Percentiles rank a stretch among this genome's conserved stretches.
Conservation (phyloP, 1,140 invertebrate species). For the Drosophila quadrilineata region DNA sequence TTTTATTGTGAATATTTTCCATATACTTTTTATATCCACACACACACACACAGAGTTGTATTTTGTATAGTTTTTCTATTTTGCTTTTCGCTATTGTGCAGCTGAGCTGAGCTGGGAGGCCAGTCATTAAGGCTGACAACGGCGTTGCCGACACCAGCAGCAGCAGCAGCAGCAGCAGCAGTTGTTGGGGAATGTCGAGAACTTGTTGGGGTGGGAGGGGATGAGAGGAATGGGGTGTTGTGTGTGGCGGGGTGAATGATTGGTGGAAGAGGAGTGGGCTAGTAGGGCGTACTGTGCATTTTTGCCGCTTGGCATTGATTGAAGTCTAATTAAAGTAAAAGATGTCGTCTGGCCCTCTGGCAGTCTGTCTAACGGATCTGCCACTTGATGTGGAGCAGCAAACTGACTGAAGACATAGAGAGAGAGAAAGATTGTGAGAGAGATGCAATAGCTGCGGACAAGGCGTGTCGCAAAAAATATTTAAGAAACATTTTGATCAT, state of each 20-base stretch:
- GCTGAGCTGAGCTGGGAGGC: conserved; percentile 13
- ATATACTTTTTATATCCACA: too few species aligned
- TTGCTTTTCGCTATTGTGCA: conserved; percentile 26
- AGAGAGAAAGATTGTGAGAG: too few species aligned
- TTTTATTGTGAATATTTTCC: conserved; percentile 1
- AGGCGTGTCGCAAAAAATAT: conserved; percentile 48
- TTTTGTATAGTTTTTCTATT: not conserved
- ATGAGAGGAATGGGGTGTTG: not conserved
- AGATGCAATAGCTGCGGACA: conserved; percentile 9
- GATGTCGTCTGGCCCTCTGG: conserved; percentile 16
- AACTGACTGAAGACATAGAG: too few species aligned
- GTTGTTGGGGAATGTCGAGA: not conserved
- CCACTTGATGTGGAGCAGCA: conserved; percentile 48
- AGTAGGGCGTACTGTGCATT: conserved; percentile 53
- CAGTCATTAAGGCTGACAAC: conserved; percentile 37
- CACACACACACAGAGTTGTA: too few species aligned
- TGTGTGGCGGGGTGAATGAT: not conserved
- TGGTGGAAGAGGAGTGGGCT: conserved; percentile 5
- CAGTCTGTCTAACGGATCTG: conserved; percentile 6
- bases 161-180: not conserved
- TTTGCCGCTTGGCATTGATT: conserved; percentile 68
- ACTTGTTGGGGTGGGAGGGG: not conserved
- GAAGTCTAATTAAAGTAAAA: conserved; percentile 73
- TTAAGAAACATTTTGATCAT: conserved; percentile 47
- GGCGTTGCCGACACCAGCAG: not conserved